Evolutionary conservation across 2,113 vertebrate species (phyloP).

Genomic region (Vanacampus margaritifer): DNA sequence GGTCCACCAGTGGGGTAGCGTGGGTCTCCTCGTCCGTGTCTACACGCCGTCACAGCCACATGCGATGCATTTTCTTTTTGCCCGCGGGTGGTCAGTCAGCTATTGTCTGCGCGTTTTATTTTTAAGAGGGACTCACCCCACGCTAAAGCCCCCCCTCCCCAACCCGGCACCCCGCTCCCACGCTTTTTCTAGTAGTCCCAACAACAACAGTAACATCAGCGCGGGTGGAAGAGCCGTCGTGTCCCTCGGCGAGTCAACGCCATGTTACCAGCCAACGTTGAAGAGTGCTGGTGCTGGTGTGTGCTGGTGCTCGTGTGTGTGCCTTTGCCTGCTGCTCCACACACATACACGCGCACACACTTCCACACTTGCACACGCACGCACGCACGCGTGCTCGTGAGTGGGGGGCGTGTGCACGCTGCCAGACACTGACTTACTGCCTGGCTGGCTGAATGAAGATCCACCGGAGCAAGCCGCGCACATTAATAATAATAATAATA

Average conservation of each 20-base stretch:
- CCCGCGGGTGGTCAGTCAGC: conserved; percentile 43
- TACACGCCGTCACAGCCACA: conserved; percentile 54
- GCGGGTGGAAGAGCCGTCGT: conserved; percentile 71
- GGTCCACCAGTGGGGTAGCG: conserved; percentile 66
- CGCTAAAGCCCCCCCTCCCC: neutral
- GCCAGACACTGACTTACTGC: conserved; percentile 50
- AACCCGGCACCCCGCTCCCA: neutral
- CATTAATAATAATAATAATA: neutral
- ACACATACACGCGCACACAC: conserved; percentile 28
- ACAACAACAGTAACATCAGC: conserved; percentile 32
- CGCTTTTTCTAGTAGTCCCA: neutral
- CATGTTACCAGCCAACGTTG: conserved; percentile 75
- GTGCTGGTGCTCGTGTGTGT: conserved; percentile 46
- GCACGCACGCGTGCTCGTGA: conserved; percentile 1
- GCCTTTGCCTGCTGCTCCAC: conserved; percentile 59
- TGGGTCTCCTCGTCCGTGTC: conserved; percentile 34
- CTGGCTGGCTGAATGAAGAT: neutral
- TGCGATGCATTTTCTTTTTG: conserved; percentile 27
- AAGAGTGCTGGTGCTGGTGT: neutral
- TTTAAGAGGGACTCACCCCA: neutral
- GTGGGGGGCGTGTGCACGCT: conserved; percentile 29
- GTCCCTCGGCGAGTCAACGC: conserved; percentile 77
- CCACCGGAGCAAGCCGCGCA: neutral
- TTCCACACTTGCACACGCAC: conserved; percentile 1
- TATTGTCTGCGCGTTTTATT: conserved; percentile 43